Evolutionary conservation across 2,113 vertebrate genomes (phyloP), one percentile per base, ranked within the genome.

Genomic region (Physeter macrocephalus): DNA sequence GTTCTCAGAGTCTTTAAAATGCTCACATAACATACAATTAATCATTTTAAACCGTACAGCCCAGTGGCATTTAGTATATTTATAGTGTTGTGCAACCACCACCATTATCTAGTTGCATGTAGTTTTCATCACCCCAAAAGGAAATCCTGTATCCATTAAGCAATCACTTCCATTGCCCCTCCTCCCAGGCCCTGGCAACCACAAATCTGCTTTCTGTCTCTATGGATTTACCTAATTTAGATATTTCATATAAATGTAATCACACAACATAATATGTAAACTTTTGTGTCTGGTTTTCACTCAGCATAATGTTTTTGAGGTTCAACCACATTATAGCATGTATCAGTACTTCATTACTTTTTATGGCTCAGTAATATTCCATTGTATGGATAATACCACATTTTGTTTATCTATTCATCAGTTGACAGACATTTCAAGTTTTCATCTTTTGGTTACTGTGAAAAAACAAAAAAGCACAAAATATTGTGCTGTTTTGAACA

Each of bases 201-300:
- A 34, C 57, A 57, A 39, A 34, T 59, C 39, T 75, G 34, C n/a
- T 83, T 84, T 66, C 29, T 96, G 20, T 92, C n/a, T 88, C 27
- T 39, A 2, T 17, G 43, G 27, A 36, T 71, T 83, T 36, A 61
- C 71, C 36, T 85, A 61, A 31, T 78, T 17, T 77, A n/a, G 23
- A 31, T 52, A 52, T 78, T 67, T 52, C 34, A 81, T 61, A 17
- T 23, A 20, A 27, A 43, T 59, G 29, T 6, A 49, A 66, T n/a
- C 25, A 49, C 17, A n/a, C 54, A 59, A 61, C 39, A 36, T 43
- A 52, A 20, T 23, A 52, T 34, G 12, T 78, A 36, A 57, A 6
- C 3, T 86, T 43, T 59, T 29, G 20, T 61, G 23, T 54, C 23
- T 92, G 54, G 39, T 27, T 25, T 74, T 81, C 34, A 61, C 17